Conservation (phyloP, 2,113 vertebrate genomes). For the Nansenia antarctica region DNA sequence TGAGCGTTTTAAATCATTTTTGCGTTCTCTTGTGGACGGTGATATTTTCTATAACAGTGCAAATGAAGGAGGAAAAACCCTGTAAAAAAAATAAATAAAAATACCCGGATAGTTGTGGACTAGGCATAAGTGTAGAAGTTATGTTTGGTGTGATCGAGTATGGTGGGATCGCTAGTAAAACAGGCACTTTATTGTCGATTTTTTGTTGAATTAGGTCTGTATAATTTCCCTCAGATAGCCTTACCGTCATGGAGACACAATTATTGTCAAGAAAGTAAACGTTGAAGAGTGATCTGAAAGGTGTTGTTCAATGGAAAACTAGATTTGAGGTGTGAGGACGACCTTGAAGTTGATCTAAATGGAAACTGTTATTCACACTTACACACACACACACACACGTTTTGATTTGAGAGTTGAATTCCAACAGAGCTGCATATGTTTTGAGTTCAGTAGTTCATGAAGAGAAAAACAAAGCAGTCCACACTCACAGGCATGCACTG, state of each 20-base stretch:
- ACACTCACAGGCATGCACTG: not conserved
- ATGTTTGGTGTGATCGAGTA: not conserved
- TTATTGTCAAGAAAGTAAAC: conserved; percentile 61
- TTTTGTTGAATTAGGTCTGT: conserved; percentile 47
- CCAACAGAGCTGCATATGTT: conserved; percentile 15
- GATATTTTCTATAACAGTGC: too few relatives aligned
- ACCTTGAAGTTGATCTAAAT: conserved; percentile 59
- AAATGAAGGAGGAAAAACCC: too few relatives aligned
- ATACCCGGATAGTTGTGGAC: too few relatives aligned
- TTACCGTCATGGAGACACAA: conserved; percentile 41
- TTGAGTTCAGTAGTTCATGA: conserved; percentile 24
- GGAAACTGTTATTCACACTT: conserved; percentile 30
- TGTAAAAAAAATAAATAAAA: too few relatives aligned
- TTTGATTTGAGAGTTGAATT: conserved; percentile 30
- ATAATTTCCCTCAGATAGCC: conserved; percentile 52
- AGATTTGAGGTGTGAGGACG: conserved; percentile 55
- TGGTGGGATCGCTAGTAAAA: conserved; percentile 7
- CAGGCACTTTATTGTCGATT: conserved; percentile 46
- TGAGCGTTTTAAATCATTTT: too few relatives aligned
- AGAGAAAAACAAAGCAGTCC: conserved; percentile 18
- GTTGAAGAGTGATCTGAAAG: conserved; percentile 3
- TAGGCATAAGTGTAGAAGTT: not conserved
- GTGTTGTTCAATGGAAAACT: conserved; percentile 52
- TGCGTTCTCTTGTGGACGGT: too few relatives aligned
- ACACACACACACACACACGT: conserved; percentile 17